A percentile compares a stretch with the other conserved stretches of the same genome.
Evolutionary conservation across 2,797 vertebrate species (phyloP).

Genomic region (Danio tinwini): DNA sequence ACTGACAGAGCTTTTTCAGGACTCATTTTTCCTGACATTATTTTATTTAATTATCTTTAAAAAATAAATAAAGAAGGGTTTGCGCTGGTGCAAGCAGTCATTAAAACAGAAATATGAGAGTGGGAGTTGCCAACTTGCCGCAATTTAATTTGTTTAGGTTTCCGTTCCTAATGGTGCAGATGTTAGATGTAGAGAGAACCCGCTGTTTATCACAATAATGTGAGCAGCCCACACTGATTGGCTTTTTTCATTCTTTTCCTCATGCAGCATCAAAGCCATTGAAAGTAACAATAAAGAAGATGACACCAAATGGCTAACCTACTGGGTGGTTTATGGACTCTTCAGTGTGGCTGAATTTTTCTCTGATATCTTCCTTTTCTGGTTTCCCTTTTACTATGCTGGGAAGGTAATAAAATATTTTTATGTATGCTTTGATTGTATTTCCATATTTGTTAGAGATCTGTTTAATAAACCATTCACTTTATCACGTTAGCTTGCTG

Average conservation of each 20-base stretch:
- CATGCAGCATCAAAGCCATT: constrained; percentile 90
- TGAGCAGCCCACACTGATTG: not conserved
- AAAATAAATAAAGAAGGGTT: no score
- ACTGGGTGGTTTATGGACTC: constrained; percentile 95
- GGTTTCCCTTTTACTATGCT: constrained; percentile 96
- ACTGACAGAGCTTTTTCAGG: no score
- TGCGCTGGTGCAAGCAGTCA: no score
- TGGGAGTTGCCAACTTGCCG: no score
- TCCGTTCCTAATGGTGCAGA: not conserved
- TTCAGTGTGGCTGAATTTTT: constrained; percentile 91
- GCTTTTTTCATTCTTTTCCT: constrained; percentile 22
- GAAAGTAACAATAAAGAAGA: constrained; percentile 90
- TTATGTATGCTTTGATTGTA: not conserved
- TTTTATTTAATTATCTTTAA: no score
- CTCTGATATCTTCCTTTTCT: constrained; percentile 94
- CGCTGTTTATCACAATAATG: not conserved
- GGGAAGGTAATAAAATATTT: constrained; percentile 84
- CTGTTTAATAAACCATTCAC: not conserved
- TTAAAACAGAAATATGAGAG: no score
- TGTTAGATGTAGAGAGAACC: not conserved
- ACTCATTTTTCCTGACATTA: no score
- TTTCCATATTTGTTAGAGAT: not conserved
- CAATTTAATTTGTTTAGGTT: no score
- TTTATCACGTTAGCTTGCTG: not conserved
- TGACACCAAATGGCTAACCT: constrained; percentile 94